Evolutionary conservation across 1,140 invertebrate species (phyloP), one percentile per base, ranked within the genome.

Genomic region (Papilio glaucus): DNA sequence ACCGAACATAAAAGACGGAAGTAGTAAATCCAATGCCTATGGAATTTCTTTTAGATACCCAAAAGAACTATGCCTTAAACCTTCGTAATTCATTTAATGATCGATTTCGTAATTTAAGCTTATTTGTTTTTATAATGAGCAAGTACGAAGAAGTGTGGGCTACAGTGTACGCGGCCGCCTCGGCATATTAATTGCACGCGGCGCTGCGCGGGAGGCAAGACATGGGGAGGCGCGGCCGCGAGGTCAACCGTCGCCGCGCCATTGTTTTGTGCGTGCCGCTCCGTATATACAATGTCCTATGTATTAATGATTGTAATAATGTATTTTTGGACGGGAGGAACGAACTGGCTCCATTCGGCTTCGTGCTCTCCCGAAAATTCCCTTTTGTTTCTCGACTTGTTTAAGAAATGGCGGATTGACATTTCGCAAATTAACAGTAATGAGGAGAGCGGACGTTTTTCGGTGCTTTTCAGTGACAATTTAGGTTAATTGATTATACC

Each of bases 181-280:
- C 88, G 85, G 90, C 90, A 90, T 92, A 92, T 92, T 92, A 92
- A 92, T 92, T 92, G 90, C 90, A 92, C 87, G 90, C 90, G 90
- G 88, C 84, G 86, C 89, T 89, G 83, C 87, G 80, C 81, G 84
- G 89, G 82, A 72, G 84, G 87, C 81, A 87, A 88, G 88, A 87
- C 84, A 85, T 84, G 85, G 87, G 87, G 89, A 75, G 87, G 86
- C 77, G 60, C 49, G 82, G 85, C 81, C 85, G 87, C 90, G 90
- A 90, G 90, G 90, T 92, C 90, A 92, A 90, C 88, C 89, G 88
- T 89, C 89, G 87, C 85, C 80, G 91, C 93, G 93, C 93, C 94
- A 87, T 90, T 91, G 87, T 92, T 90, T 90, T 88, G 88, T 89
- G 88, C 88, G 85, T 89, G 81, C 79, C 73, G 77, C 82, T 84